A percentile compares a stretch with the other conserved stretches of the same genome.
Evolutionary conservation across 2,113 vertebrate genomes (phyloP).

Genomic region (Trematocara macrostoma): DNA sequence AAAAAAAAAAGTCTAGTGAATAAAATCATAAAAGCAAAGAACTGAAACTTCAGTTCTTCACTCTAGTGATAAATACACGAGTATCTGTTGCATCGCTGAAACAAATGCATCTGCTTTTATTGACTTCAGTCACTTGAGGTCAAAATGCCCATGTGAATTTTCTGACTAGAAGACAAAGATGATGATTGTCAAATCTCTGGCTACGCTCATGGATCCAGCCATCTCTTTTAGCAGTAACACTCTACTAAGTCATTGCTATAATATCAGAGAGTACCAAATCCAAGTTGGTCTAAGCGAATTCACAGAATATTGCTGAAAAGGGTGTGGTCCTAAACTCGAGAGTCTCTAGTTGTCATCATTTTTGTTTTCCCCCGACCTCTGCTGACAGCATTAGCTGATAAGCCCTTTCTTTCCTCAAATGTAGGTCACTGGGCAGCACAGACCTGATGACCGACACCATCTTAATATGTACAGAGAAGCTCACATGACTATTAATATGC

Average conservation of each 20-base stretch:
- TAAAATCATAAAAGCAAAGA: not conserved
- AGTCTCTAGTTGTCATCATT: not conserved
- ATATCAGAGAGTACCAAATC: not conserved
- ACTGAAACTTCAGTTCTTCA: not conserved
- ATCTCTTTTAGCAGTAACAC: not conserved
- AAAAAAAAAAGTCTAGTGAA: not conserved
- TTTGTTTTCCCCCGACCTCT: not conserved
- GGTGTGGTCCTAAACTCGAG: not conserved
- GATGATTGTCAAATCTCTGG: not conserved
- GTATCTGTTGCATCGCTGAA: not conserved
- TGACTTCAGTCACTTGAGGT: not conserved
- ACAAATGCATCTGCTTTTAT: not conserved
- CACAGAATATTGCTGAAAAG: not conserved
- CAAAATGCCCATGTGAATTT: not conserved
- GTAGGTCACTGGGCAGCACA: slow-evolving; percentile 37
- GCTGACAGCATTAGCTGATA: not conserved
- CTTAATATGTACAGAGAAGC: slow-evolving; percentile 38
- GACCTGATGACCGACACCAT: not conserved
- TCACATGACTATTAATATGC: slow-evolving; percentile 30
- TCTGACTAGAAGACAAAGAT: not conserved
- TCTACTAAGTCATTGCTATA: not conserved
- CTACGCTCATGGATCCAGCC: not conserved
- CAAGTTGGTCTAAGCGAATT: not conserved
- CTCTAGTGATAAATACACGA: not conserved
- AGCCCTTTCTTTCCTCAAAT: not conserved